These are phyloP conservation scores for Psylliodes chrysocephalus DNA, from an alignment of 2,888 invertebrate genomes.

Conservation along the genomic window DNA sequence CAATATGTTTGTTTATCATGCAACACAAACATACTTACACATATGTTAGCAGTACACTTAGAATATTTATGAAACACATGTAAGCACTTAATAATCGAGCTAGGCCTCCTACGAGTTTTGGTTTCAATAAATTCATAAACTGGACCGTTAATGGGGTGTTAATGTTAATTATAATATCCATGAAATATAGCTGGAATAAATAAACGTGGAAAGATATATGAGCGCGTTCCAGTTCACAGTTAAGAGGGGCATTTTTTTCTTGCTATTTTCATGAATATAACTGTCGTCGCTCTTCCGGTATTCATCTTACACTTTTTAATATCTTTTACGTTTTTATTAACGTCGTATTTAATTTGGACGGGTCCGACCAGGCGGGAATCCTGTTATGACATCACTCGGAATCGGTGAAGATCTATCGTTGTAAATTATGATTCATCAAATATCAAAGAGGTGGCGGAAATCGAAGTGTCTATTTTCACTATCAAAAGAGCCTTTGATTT, in stretches of 20 bases:
- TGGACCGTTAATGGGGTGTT: constrained; percentile 37
- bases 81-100: constrained; percentile 20
- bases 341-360: constrained; percentile 16
- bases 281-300: constrained; percentile 49
- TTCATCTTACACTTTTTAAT: constrained; percentile 50
- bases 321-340: constrained; percentile 35
- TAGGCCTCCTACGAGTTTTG: constrained; percentile 16
- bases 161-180: constrained; percentile 37
- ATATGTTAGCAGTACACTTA: background rate
- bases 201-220: constrained; percentile 35
- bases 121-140: constrained; percentile 31
- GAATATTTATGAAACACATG: constrained; percentile 12
- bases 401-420: constrained; percentile 14
- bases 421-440: constrained; percentile 32
- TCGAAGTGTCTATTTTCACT: constrained; percentile 1
- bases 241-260: too few relatives aligned
- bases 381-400: constrained; percentile 13
- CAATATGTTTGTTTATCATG: too few relatives aligned
- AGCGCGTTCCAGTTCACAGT: constrained; percentile 33
- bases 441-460: constrained; percentile 26
- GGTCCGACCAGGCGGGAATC: background rate
- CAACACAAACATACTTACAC: background rate
- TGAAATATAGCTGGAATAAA: constrained; percentile 38
- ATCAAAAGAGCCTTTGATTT: background rate
- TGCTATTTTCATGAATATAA: constrained; percentile 47